A percentile compares a stretch with the other conserved stretches of the same genome.
Conservation (phyloP, 2,797 vertebrate genomes). For the Harpagifer antarcticus region DNA sequence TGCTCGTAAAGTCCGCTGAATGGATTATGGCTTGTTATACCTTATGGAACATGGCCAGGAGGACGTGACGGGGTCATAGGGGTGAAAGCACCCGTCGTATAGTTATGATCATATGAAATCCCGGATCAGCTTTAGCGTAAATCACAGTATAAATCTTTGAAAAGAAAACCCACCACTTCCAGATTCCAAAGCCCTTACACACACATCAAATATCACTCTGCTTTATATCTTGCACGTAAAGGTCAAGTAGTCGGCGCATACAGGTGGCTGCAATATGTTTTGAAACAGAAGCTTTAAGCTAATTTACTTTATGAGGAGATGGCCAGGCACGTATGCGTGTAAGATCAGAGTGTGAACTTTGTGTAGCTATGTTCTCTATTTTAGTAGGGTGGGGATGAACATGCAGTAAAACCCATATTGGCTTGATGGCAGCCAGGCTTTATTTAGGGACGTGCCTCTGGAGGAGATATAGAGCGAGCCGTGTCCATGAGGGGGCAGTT, state of each 20-base stretch:
- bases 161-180: slow-evolving; percentile 41
- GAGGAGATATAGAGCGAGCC: slow-evolving; percentile 54
- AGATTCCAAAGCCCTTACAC: slow-evolving; percentile 41
- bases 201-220: slow-evolving; percentile 42
- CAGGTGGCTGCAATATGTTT: slow-evolving; percentile 42
- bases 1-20: slow-evolving; percentile 12
- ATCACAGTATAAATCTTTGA: slow-evolving; percentile 52
- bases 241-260: slow-evolving; percentile 17
- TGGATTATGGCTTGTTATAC: background rate
- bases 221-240: slow-evolving; percentile 20
- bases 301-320: slow-evolving; percentile 59
- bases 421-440: slow-evolving; percentile 64
- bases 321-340: slow-evolving; percentile 41
- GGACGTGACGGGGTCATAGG: slow-evolving; percentile 17
- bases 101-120: slow-evolving; percentile 44
- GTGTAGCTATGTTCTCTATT: slow-evolving; percentile 74
- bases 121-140: slow-evolving; percentile 47
- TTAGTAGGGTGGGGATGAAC: slow-evolving; percentile 59
- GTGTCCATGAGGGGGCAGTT: slow-evolving; percentile 66
- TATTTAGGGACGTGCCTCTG: slow-evolving; percentile 73
- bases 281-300: slow-evolving; percentile 53
- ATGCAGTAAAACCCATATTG: slow-evolving; percentile 64
- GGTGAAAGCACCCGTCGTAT: slow-evolving; percentile 55
- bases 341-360: slow-evolving; percentile 70
- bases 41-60: slow-evolving; percentile 11